Conservation (phyloP, 2,113 vertebrate species). For the Kryptolebias marmoratus region DNA sequence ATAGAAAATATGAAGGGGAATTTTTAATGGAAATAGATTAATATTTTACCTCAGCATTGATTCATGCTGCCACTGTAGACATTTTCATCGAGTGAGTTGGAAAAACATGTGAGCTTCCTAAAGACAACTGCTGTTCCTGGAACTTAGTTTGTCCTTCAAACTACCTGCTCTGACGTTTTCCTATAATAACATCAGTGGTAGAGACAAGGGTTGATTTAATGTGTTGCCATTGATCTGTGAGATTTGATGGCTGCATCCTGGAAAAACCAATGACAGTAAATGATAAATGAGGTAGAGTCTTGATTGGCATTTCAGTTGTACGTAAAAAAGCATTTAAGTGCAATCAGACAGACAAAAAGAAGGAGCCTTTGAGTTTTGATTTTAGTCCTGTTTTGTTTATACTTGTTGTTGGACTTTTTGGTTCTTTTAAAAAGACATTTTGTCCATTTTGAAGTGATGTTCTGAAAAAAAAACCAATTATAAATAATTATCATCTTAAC, state of each 20-base stretch:
- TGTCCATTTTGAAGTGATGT: too few relatives aligned
- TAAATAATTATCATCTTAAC: too few relatives aligned
- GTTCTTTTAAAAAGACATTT: too few relatives aligned
- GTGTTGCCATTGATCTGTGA: conserved; percentile 31
- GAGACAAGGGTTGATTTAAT: neutral
- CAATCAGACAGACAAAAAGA: too few relatives aligned
- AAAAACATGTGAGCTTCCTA: conserved; percentile 39
- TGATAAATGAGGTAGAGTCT: conserved; percentile 8
- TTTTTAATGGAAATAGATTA: conserved; percentile 81
- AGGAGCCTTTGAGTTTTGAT: too few relatives aligned
- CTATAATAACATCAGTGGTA: conserved; percentile 27
- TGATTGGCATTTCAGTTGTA: conserved; percentile 14
- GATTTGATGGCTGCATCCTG: conserved; percentile 28
- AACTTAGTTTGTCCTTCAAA: conserved; percentile 33
- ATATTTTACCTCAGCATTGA: conserved; percentile 82
- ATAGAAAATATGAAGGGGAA: conserved; percentile 81
- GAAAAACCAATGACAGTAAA: conserved; percentile 22
- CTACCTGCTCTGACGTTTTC: conserved; percentile 30
- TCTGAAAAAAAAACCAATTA: too few relatives aligned
- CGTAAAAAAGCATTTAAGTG: neutral
- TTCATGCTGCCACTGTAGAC: conserved; percentile 67
- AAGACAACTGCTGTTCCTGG: conserved; percentile 31
- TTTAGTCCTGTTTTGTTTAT: too few relatives aligned
- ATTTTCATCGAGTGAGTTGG: conserved; percentile 49
- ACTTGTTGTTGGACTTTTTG: too few relatives aligned